Base-by-base conservation (phyloP, 2,888 invertebrate species). In the Brachyptera putata region DNA sequence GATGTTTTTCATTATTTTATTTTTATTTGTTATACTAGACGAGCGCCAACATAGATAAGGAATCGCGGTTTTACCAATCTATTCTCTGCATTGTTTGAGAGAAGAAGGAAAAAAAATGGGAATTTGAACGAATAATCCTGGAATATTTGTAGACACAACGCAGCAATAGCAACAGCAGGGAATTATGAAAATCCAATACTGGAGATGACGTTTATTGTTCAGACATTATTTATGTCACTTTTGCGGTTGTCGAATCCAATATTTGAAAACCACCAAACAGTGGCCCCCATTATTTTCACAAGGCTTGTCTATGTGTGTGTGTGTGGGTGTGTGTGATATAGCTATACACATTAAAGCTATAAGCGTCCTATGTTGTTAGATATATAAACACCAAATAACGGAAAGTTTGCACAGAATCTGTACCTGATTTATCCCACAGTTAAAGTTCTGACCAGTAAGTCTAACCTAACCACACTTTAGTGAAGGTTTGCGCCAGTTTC, bases 181-280 rank as follows among this genome's bases (percentile, higher is more conserved):
- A 60, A 60, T 60, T 60, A 60, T 60, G 60, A 60, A 60, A 60
- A 60, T 53, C 60, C 60, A 43, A 60, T 60, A 60, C 43, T 41
- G 56, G 56, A 56, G 60, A 60, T 57, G 57, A 56, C 61, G 50
- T 56, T 61, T 61, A 61, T 61, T 61, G 61, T 61, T 61, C 57
- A 49, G 21, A 48, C 26, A 34, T 61, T 61, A 61, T 61, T 61
- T 61, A 61, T 57, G 50, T 57, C 57, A 61, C 56, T 39, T 60
- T 56, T 61, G 57, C 41, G 61, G 61, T 61, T 49, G 57, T 61
- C 57, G 61, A 61, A 61, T 60, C 56, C 61, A 61, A 61, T 61
- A 61, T 61, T 61, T 61, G 57, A 57, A 57, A 56, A 60, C 55
- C 56, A 56, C 60, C 56, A 58, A 58, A 58, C 49, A 48, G 22